phyloP scores from a whole-genome alignment of 2,797 vertebrate species.

The Novumbra hubbsi region DNA sequence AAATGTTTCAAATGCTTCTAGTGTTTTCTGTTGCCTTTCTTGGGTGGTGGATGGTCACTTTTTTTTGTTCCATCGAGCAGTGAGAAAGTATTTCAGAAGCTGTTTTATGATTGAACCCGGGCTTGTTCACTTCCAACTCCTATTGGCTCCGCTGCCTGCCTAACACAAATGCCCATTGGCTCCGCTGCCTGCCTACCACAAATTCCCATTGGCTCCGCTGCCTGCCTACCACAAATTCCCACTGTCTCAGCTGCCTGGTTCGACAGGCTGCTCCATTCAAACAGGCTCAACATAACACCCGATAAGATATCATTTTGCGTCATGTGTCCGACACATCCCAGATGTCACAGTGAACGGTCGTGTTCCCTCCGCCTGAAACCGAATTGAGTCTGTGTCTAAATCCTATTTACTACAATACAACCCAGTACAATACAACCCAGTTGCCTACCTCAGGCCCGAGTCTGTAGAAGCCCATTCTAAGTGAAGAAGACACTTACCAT shows the following conservation, averaged over 20 bases:
- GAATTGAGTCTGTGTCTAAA: neutral
- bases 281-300: conserved; percentile 9
- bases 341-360: neutral
- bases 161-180: conserved; percentile 33
- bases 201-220: conserved; percentile 33
- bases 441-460: too few relatives aligned
- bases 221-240: conserved; percentile 20
- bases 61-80: neutral
- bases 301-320: neutral
- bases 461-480: neutral
- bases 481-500: neutral
- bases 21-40: neutral
- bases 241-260: conserved; percentile 24
- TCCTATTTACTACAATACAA: too few relatives aligned
- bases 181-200: conserved; percentile 11
- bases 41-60: neutral
- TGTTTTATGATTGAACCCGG: neutral
- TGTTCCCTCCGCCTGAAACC: conserved; percentile 12
- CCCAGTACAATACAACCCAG: too few relatives aligned
- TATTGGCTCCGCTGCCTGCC: conserved; percentile 22
- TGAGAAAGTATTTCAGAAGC: too few relatives aligned
- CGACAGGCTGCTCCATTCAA: neutral
- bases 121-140: conserved; percentile 21
- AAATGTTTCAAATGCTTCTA: neutral
- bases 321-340: conserved; percentile 13